Conservation (phyloP, 2,797 vertebrate genomes). For the Falco rusticolus region DNA sequence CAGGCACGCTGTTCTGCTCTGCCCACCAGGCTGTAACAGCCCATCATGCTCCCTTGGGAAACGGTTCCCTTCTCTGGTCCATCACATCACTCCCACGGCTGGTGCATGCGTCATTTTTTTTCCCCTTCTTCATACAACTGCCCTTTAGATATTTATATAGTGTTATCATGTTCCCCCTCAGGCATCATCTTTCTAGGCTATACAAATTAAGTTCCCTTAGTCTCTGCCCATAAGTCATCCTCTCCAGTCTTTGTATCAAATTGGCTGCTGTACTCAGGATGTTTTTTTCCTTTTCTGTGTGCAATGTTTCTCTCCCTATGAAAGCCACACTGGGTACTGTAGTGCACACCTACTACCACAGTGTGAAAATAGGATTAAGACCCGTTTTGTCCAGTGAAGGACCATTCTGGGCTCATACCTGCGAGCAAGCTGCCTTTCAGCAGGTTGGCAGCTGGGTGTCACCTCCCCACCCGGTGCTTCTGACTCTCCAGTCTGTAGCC, state of each 20-base stretch:
- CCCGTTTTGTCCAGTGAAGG: neutral
- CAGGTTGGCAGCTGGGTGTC: neutral
- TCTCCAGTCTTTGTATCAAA: neutral
- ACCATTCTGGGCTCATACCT: neutral
- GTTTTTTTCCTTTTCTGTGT: neutral
- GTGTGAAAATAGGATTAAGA: conserved; percentile 14
- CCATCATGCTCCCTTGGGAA: neutral
- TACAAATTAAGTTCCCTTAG: conserved; percentile 36
- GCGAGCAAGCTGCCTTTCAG: neutral
- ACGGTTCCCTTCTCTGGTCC: neutral
- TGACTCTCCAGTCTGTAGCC: neutral
- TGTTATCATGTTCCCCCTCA: conserved; percentile 15
- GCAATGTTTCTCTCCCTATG: neutral
- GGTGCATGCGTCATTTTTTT: conserved; percentile 24
- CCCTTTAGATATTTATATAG: conserved; percentile 67
- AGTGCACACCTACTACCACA: neutral
- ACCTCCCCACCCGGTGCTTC: fast-evolving
- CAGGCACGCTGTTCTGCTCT: neutral
- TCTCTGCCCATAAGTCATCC: conserved; percentile 25
- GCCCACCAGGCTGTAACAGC: neutral
- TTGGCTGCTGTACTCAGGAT: neutral
- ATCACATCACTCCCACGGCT: conserved; percentile 21
- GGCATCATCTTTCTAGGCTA: conserved; percentile 46
- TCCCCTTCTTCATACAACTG: conserved; percentile 40
- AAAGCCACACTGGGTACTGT: conserved; percentile 1